phyloP scores from a whole-genome alignment of 2,797 vertebrate genomes.

The Anabas testudineus region DNA sequence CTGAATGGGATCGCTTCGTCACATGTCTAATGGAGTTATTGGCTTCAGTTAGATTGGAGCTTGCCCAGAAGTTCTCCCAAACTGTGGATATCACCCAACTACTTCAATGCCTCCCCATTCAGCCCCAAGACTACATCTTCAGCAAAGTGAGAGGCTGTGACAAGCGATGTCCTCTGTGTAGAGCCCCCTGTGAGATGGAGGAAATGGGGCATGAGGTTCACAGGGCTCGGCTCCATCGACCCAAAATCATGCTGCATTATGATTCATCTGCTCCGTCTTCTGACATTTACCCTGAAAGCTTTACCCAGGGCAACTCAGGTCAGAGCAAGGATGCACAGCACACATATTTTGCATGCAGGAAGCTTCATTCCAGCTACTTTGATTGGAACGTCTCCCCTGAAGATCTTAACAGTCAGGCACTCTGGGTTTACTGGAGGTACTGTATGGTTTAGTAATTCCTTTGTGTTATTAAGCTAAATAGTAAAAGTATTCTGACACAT shows the following conservation, averaged over 20 bases:
- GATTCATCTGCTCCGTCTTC: constrained; percentile 43
- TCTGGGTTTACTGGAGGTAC: constrained; percentile 79
- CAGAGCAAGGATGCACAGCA: constrained; percentile 37
- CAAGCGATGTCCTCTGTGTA: constrained; percentile 78
- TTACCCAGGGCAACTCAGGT: constrained; percentile 26
- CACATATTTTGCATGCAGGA: constrained; percentile 35
- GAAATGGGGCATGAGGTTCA: constrained; percentile 72
- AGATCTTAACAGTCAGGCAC: constrained; percentile 37
- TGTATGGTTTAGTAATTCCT: constrained; percentile 6
- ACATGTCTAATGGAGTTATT: constrained; percentile 68
- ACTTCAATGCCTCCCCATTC: constrained; percentile 66
- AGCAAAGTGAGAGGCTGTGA: constrained; percentile 76
- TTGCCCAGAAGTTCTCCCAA: constrained; percentile 69
- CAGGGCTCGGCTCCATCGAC: constrained; percentile 73
- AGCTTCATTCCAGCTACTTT: constrained; percentile 55
- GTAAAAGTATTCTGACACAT: neutral
- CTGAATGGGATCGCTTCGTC: constrained; percentile 74
- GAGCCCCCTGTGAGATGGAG: constrained; percentile 72
- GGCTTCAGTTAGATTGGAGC: constrained; percentile 60
- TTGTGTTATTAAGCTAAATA: neutral
- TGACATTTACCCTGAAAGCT: constrained; percentile 42
- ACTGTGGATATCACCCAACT: constrained; percentile 51
- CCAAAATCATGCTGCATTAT: constrained; percentile 67
- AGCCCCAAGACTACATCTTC: constrained; percentile 71
- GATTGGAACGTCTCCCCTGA: constrained; percentile 66